Evolutionary conservation across 2,797 vertebrate species (phyloP).

Genomic region (Poecilia picta): DNA sequence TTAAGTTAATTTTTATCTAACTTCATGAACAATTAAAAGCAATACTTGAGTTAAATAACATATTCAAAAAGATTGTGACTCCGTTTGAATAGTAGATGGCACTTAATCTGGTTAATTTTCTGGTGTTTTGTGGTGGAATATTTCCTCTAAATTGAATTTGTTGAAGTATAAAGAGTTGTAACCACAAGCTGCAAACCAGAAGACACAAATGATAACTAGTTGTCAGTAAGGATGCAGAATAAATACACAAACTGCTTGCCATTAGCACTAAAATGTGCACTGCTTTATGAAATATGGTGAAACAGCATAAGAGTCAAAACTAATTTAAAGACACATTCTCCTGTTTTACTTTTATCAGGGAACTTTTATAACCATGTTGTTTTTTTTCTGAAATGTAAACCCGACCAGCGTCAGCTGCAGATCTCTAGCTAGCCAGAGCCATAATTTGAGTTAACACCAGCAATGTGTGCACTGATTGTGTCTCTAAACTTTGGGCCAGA

Average conservation of each 20-base stretch:
- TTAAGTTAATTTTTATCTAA: background rate
- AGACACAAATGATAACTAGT: background rate
- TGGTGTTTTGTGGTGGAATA: background rate
- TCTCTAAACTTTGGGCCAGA: slow-evolving; percentile 6
- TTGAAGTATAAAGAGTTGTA: background rate
- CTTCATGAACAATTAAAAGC: background rate
- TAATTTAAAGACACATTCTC: background rate
- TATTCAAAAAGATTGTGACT: background rate
- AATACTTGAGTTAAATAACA: background rate
- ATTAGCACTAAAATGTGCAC: background rate
- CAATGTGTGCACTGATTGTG: background rate
- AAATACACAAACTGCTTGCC: background rate
- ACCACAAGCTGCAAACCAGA: background rate
- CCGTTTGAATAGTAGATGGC: background rate
- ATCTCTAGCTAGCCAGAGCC: background rate
- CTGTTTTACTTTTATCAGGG: fast-evolving
- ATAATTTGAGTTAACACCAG: slow-evolving; percentile 11
- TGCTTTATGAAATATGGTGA: background rate
- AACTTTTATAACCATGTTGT: background rate
- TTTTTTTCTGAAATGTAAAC: background rate
- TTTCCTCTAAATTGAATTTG: background rate
- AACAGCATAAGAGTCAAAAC: background rate
- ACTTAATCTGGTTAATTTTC: background rate
- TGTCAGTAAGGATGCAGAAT: background rate
- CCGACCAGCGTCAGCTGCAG: background rate